phyloP scores from a whole-genome alignment of 2,113 vertebrate species.

The Lycaon pictus region DNA sequence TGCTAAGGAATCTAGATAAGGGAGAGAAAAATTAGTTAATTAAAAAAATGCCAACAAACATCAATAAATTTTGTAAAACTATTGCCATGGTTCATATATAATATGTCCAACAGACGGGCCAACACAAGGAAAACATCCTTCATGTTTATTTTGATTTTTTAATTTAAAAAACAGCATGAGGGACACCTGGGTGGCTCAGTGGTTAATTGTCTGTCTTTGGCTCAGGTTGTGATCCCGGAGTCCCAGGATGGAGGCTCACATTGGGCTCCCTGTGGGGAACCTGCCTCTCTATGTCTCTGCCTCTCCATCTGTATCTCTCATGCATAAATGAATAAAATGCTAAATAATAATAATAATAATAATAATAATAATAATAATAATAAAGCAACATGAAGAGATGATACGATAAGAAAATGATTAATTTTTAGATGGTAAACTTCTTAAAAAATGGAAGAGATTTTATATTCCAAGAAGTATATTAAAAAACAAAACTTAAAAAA shows the following conservation, averaged over 20 bases:
- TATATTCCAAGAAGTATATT: background rate
- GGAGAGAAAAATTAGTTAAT: background rate
- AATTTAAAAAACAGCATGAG: background rate
- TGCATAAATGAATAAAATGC: no score
- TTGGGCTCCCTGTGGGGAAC: no score
- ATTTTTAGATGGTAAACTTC: background rate
- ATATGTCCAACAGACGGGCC: background rate
- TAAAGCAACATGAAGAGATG: background rate
- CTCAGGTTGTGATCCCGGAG: no score
- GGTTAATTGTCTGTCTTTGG: no score
- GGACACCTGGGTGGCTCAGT: no score
- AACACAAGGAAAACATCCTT: background rate
- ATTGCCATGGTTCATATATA: background rate
- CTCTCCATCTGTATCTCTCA: no score
- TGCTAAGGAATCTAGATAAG: background rate
- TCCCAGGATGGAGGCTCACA: no score
- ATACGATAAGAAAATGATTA: background rate
- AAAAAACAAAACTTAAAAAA: background rate
- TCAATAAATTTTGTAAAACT: background rate
- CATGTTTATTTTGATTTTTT: background rate
- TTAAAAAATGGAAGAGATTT: background rate
- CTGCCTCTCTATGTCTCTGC: no score
- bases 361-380: no score
- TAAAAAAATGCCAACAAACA: background rate
- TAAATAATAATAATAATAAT: no score